phyloP scores from a whole-genome alignment of 2,113 vertebrate species.

The Psephotus haematonotus region DNA sequence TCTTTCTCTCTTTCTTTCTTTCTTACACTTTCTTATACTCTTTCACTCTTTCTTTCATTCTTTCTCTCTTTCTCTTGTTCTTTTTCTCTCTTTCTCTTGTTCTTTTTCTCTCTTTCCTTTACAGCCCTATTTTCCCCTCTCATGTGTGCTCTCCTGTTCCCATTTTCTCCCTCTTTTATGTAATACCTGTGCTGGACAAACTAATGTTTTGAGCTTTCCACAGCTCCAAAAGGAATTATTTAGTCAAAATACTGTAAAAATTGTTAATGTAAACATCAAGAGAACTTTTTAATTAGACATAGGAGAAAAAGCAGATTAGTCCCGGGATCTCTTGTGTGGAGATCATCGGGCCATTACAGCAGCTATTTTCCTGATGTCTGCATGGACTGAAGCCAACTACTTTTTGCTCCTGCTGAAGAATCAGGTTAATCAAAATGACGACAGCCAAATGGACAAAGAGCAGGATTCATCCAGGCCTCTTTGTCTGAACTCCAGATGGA shows the following conservation, averaged over 20 bases:
- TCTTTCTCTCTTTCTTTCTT: too few species aligned
- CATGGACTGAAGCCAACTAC: not conserved
- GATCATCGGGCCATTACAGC: not conserved
- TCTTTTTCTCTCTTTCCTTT: not conserved
- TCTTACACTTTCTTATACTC: too few species aligned
- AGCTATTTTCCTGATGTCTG: conserved; percentile 60
- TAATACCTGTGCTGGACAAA: conserved; percentile 30
- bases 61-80: rapidly evolving
- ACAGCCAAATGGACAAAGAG: conserved; percentile 57
- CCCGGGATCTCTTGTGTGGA: conserved; percentile 8
- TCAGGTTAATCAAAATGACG: conserved; percentile 63
- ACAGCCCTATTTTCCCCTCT: not conserved
- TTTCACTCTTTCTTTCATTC: not conserved
- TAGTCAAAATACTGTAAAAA: conserved; percentile 46
- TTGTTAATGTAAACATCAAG: conserved; percentile 42
- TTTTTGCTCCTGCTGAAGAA: conserved; percentile 58
- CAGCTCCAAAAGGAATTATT: conserved; percentile 27
- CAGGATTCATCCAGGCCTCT: conserved; percentile 47
- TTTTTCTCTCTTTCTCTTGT: rapidly evolving
- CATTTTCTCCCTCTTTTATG: not conserved
- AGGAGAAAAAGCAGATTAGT: conserved; percentile 46
- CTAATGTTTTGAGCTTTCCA: not conserved
- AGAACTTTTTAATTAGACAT: conserved; percentile 56
- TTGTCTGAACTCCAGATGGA: conserved; percentile 63
- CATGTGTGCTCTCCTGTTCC: not conserved